Evolutionary conservation across 2,797 vertebrate genomes (phyloP).

Genomic region (Pipistrellus pygmaeus): DNA sequence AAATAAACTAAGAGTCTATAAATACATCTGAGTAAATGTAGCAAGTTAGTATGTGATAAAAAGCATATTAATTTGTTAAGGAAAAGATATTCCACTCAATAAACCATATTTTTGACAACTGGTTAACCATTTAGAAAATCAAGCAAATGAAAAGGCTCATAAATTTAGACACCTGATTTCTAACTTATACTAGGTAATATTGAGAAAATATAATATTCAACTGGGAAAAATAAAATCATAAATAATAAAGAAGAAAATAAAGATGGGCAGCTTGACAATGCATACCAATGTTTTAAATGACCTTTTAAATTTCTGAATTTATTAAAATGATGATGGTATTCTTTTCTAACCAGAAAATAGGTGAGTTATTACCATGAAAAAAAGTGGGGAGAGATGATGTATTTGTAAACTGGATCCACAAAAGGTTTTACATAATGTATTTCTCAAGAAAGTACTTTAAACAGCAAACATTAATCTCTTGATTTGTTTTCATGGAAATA

Average conservation of each 20-base stretch:
- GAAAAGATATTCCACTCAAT: neutral
- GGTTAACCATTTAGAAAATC: neutral
- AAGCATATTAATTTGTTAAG: neutral
- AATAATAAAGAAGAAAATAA: neutral
- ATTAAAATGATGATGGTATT: neutral
- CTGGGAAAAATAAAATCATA: neutral
- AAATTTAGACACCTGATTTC: neutral
- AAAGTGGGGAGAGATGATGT: neutral
- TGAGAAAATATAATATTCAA: neutral
- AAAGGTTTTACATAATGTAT: too few species aligned
- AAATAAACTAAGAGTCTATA: neutral
- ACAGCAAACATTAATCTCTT: too few species aligned
- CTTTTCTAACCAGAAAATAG: neutral
- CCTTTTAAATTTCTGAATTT: neutral
- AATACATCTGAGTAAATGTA: neutral
- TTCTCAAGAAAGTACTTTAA: too few species aligned
- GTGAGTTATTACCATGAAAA: neutral
- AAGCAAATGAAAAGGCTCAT: neutral
- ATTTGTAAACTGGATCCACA: neutral
- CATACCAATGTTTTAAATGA: neutral
- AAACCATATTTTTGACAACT: neutral
- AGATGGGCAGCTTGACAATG: neutral
- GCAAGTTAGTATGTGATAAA: neutral
- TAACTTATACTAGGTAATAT: neutral
- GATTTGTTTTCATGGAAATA: too few species aligned